phyloP scores from a whole-genome alignment of 1,140 invertebrate species.

The Orius laevigatus region DNA sequence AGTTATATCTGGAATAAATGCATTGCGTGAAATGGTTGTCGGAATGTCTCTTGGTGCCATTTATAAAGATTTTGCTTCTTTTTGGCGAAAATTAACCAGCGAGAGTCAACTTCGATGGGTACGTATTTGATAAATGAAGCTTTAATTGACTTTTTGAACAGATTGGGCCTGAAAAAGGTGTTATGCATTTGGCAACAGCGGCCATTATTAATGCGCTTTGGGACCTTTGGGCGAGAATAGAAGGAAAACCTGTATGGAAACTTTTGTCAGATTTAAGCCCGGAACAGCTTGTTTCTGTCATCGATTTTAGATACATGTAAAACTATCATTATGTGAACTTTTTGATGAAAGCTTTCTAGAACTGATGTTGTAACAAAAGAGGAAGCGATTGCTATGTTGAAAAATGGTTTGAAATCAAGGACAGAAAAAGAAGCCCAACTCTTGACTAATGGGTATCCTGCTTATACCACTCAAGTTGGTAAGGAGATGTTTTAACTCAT shows the following conservation, averaged over 20 bases:
- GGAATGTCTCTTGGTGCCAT: conserved; percentile 47
- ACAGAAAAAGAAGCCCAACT: conserved; percentile 39
- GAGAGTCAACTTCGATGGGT: conserved; percentile 85
- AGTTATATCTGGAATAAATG: conserved; percentile 58
- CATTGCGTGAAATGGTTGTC: conserved; percentile 48
- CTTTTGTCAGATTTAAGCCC: conserved; percentile 66
- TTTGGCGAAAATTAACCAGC: conserved; percentile 67
- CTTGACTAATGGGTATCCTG: conserved; percentile 46
- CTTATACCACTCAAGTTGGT: conserved; percentile 63
- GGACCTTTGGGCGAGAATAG: conserved; percentile 76
- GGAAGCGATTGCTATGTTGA: conserved; percentile 61
- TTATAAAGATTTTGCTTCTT: conserved; percentile 54
- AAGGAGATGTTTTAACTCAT: conserved; percentile 14
- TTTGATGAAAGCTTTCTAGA: conserved; percentile 29
- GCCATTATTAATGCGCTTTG: conserved; percentile 78
- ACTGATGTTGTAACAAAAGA: conserved; percentile 64
- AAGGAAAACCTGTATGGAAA: conserved; percentile 76
- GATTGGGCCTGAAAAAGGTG: conserved; percentile 86
- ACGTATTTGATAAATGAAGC: conserved; percentile 22
- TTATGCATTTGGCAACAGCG: conserved; percentile 71
- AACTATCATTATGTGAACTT: conserved; percentile 11
- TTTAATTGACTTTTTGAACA: conserved; percentile 25
- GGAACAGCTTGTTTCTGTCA: conserved; percentile 60
- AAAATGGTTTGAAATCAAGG: conserved; percentile 37
- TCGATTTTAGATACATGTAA: conserved; percentile 76